phyloP scores from a whole-genome alignment of 2,888 invertebrate species.

The Malthinus seriepunctatus region DNA sequence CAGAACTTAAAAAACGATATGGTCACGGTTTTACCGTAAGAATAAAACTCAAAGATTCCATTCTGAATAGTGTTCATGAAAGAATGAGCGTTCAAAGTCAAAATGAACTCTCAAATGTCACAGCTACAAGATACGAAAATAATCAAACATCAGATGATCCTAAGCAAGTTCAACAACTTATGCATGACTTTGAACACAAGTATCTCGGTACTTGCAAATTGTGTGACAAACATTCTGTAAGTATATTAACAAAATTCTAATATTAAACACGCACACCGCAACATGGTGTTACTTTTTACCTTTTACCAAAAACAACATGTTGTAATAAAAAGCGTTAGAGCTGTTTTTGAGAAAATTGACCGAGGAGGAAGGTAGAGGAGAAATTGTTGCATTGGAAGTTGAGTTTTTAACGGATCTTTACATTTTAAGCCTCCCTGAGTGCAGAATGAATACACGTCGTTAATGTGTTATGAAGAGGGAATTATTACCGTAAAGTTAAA shows the following conservation, averaged over 20 bases:
- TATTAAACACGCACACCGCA: no score
- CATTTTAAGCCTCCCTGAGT: no score
- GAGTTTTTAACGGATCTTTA: no score
- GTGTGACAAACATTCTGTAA: slow-evolving; percentile 48
- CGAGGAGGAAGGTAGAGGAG: no score
- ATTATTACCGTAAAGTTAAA: no score
- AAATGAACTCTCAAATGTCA: slow-evolving; percentile 3
- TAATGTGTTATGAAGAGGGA: no score
- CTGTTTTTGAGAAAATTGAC: no score
- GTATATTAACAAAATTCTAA: slow-evolving; percentile 42
- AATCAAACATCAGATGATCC: slow-evolving; percentile 1
- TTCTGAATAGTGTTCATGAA: not conserved
- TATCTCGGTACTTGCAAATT: slow-evolving; percentile 33
- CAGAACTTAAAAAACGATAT: slow-evolving; percentile 75
- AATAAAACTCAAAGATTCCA: slow-evolving; percentile 39
- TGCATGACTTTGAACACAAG: slow-evolving; percentile 16
- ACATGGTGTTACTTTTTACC: no score
- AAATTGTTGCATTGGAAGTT: no score
- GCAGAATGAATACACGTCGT: no score
- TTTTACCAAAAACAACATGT: no score
- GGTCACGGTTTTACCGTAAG: slow-evolving; percentile 58
- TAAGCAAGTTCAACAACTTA: slow-evolving; percentile 6
- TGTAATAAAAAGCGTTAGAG: no score
- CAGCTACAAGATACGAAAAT: not conserved
- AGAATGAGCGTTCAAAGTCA: slow-evolving; percentile 8